Conservation (phyloP, 2,797 vertebrate genomes). For the Muraenolepis orangiensis region DNA sequence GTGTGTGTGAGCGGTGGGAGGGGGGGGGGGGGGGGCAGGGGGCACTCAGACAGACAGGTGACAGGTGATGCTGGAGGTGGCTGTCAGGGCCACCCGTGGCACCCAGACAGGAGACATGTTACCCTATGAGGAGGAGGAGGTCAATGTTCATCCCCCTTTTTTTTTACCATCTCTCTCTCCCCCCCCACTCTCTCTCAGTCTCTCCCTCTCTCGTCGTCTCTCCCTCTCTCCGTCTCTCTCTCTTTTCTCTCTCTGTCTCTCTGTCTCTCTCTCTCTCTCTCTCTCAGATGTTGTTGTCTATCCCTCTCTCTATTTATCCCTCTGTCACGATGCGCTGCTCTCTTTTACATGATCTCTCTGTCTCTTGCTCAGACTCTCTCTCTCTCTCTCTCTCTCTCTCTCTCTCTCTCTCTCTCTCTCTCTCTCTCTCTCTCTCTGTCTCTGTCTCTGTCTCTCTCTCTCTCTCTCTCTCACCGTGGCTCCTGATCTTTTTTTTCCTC, state of each 20-base stretch:
- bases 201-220: neutral
- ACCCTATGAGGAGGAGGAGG: constrained; percentile 1
- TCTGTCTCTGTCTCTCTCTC: neutral
- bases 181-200: neutral
- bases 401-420: neutral
- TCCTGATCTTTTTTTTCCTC: neutral
- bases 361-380: too few species aligned
- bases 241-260: neutral
- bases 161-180: neutral
- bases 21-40: constrained; percentile 7
- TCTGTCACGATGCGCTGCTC: neutral
- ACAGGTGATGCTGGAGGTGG: constrained; percentile 10
- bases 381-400: neutral
- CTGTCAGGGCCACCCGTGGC: constrained; percentile 24
- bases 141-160: neutral
- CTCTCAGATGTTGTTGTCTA: neutral
- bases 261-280: neutral
- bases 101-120: constrained; percentile 30
- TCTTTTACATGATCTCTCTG: neutral
- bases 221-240: neutral
- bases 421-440: neutral
- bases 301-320: neutral
- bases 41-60: neutral
- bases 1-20: neutral
- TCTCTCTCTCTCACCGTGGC: neutral